Base-by-base conservation (phyloP, 2,113 vertebrate species). In the Athene noctua region DNA sequence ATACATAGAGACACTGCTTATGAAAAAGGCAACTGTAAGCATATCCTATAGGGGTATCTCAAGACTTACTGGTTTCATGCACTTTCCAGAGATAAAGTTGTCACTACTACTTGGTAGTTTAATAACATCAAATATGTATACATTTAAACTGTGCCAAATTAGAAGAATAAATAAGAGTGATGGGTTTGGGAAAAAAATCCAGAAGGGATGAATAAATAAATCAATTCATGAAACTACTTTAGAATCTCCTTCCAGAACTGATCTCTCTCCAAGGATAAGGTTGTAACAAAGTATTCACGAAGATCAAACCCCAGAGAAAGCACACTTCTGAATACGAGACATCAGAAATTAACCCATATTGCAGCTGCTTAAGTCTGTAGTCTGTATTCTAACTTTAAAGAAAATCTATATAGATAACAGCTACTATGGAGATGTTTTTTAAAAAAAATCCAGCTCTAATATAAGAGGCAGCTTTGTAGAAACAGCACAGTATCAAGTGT, bases 1-100 rank as follows among this genome's bases (percentile, higher is more conserved):
- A 42, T 4, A 9, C 22, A 14, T 0, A 3, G 19, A 67, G 61
- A 27, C 16, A 2, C 1, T 36, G 22, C 49, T 57, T 32, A 19
- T 4, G 22, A 32, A 42, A 79, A 66, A 38, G 27, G 42, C 23
- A 49, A 32, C 16, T 1, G 3, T 5, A 42, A 22, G 8, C 0
- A 0, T 20, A 22, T 15, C 36, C 34, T 70, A 62, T 55, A 62
- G 58, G 46, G 54, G 10, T 12, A 61, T 6, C 51, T 58, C 54
- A 1, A 1, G 16, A 40, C 10, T 63, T 38, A 34, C 2, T 30
- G 7, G 29, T 83, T 36, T 58, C 55, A 17, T 6, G 9, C 27
- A 17, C 29, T 79, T 78, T 79, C 63, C 52, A 40, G 44, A 22
- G 23, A 58, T 2, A 8, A 63, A 51, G 15, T 22, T 38, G 10